Percentiles rank a stretch among this genome's conserved stretches.
phyloP scores from a whole-genome alignment of 2,113 vertebrate species.

The Callopanchax toddi region DNA sequence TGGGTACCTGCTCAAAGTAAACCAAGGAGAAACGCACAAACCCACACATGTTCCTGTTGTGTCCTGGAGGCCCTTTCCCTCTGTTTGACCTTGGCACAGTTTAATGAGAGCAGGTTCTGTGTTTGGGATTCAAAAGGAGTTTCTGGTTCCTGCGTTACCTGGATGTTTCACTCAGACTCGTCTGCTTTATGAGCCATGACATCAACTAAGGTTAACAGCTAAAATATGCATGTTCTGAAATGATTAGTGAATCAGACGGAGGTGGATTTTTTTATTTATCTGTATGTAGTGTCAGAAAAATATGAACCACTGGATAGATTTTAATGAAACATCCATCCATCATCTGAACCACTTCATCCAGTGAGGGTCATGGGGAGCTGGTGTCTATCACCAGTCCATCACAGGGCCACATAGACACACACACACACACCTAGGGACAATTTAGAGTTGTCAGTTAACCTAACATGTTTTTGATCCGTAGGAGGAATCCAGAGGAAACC shows the following conservation, averaged over 20 bases:
- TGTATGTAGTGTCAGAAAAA: too few relatives aligned
- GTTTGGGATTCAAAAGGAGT: constrained; percentile 48
- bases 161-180: not conserved
- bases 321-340: too few relatives aligned
- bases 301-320: too few relatives aligned
- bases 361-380: too few relatives aligned
- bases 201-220: not conserved
- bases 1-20: constrained; percentile 27
- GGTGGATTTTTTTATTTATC: too few relatives aligned
- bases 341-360: too few relatives aligned
- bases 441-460: too few relatives aligned
- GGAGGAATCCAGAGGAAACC: too few relatives aligned
- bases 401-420: too few relatives aligned
- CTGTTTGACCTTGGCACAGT: constrained; percentile 53
- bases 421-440: too few relatives aligned
- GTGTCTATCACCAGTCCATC: too few relatives aligned
- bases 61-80: constrained; percentile 29
- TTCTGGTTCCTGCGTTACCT: constrained; percentile 16
- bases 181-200: not conserved
- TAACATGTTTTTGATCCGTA: too few relatives aligned
- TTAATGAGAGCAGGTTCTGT: constrained; percentile 48
- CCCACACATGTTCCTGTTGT: constrained; percentile 48
- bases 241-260: not conserved
- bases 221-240: not conserved
- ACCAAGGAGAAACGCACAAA: constrained; percentile 63